These are phyloP conservation scores for Hydractinia echinata DNA, from an alignment of 30 jellyfish, hydroid and myxozoan species.

Conservation along the genomic window DNA sequence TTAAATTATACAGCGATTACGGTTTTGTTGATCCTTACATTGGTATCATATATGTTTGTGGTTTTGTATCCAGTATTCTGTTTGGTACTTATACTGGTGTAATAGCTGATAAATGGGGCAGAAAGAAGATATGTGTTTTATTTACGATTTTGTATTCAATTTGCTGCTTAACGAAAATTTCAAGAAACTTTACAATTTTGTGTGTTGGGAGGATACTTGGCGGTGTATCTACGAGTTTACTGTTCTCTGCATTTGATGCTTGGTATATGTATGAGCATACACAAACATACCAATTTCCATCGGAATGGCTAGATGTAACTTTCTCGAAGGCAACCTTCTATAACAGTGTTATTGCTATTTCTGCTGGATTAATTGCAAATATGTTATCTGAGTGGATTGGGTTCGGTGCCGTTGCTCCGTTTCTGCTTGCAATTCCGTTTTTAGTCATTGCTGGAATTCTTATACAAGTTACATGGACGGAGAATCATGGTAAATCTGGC, in stretches of 20 bases:
- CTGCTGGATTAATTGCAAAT: conserved; percentile 83
- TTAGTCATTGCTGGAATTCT: conserved; percentile 70
- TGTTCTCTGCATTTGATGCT: conserved; percentile 88
- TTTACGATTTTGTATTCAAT: conserved; percentile 77
- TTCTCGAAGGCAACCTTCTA: conserved; percentile 74
- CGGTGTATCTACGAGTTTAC: conserved; percentile 81
- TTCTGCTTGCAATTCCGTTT: conserved; percentile 78
- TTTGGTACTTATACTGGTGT: conserved; percentile 90
- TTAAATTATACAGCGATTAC: conserved; percentile 67
- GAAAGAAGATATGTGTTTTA: conserved; percentile 75
- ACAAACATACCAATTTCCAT: conserved; percentile 75
- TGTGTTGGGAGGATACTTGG: conserved; percentile 82
- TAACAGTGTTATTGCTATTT: conserved; percentile 78
- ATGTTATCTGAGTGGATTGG: conserved; percentile 65
- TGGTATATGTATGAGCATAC: conserved; percentile 89
- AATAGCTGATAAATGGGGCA: conserved; percentile 77
- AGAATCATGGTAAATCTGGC: conserved; percentile 73
- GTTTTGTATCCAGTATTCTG: conserved; percentile 87
- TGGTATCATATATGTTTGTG: conserved; percentile 88
- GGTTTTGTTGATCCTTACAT: conserved; percentile 93
- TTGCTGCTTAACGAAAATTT: conserved; percentile 73
- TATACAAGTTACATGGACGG: conserved; percentile 79
- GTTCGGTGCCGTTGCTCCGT: conserved; percentile 94
- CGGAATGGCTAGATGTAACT: conserved; percentile 84
- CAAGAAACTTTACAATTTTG: conserved; percentile 52